Percentiles rank a stretch among this genome's conserved stretches.
phyloP scores from a whole-genome alignment of 2,113 vertebrate species.

The Peromyscus maniculatus region DNA sequence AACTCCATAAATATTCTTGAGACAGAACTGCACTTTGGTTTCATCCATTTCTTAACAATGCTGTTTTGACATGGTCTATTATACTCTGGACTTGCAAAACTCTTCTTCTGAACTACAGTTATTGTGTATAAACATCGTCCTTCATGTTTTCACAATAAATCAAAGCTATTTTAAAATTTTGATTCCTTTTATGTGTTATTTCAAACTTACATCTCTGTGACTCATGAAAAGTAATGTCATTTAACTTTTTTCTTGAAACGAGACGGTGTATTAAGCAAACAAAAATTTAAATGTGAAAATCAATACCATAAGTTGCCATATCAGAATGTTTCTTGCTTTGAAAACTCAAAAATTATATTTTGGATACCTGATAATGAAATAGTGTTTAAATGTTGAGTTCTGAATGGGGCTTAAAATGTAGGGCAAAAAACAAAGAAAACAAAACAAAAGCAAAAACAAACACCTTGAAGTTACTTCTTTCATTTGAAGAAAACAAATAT shows the following conservation, averaged over 20 bases:
- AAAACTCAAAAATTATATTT: background rate
- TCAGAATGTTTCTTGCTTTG: background rate
- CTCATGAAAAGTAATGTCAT: background rate
- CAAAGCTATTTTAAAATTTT: constrained; percentile 5
- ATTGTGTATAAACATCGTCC: background rate
- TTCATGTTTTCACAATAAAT: background rate
- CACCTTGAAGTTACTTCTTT: background rate
- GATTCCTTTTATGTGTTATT: background rate
- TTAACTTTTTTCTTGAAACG: background rate
- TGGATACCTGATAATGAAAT: background rate
- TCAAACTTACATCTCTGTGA: background rate
- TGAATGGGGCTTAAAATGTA: background rate
- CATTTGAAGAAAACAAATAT: constrained; percentile 42
- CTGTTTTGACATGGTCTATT: background rate
- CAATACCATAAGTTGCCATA: background rate
- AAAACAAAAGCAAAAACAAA: background rate
- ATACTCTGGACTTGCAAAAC: background rate
- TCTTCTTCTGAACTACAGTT: background rate
- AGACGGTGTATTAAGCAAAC: background rate
- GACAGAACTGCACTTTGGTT: background rate
- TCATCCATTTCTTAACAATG: background rate
- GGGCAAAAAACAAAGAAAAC: background rate
- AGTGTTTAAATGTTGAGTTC: background rate
- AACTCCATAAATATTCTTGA: background rate
- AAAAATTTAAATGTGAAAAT: constrained; percentile 46